A percentile compares a stretch with the other conserved stretches of the same genome.
Evolutionary conservation across 2,113 vertebrate species (phyloP).

Genomic region (Scomber colias): DNA sequence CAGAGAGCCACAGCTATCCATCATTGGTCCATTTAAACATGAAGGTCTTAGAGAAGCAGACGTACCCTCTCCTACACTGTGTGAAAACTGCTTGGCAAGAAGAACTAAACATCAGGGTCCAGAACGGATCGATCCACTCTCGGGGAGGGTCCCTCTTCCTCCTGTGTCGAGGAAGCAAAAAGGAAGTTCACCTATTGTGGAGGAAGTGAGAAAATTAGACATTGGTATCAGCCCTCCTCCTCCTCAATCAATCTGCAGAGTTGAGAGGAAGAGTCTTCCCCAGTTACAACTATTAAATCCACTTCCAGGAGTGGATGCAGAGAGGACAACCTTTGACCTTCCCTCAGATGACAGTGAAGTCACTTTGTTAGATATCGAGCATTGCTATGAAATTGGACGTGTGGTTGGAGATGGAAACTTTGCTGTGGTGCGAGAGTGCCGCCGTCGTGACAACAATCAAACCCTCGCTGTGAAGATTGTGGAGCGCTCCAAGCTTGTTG

Average conservation of each 20-base stretch:
- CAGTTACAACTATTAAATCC: conserved; percentile 35
- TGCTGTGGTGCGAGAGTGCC: conserved; percentile 92
- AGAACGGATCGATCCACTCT: conserved; percentile 28
- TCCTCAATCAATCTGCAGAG: conserved; percentile 38
- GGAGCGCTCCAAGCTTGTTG: conserved; percentile 92
- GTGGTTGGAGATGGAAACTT: conserved; percentile 97
- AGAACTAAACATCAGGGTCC: conserved; percentile 38
- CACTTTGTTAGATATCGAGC: conserved; percentile 84
- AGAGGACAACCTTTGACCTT: conserved; percentile 39
- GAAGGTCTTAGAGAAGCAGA: conserved; percentile 25
- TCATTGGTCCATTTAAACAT: conserved; percentile 53
- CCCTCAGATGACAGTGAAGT: conserved; percentile 55
- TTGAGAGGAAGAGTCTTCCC: conserved; percentile 37
- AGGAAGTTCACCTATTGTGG: conserved; percentile 22
- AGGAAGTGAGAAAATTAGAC: conserved; percentile 33
- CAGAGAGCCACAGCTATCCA: conserved; percentile 48
- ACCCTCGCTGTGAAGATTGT: conserved; percentile 94
- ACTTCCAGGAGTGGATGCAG: conserved; percentile 27
- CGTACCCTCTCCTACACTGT: conserved; percentile 48
- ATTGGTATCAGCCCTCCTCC: not conserved
- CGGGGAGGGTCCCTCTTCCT: conserved; percentile 69
- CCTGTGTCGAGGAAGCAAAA: conserved; percentile 71
- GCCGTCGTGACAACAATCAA: conserved; percentile 80
- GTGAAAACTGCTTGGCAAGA: conserved; percentile 71
- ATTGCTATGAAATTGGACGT: conserved; percentile 89